A percentile compares a stretch with the other conserved stretches of the same genome.
phyloP scores from a whole-genome alignment of 2,888 invertebrate genomes.

The Tenthredo livida region DNA sequence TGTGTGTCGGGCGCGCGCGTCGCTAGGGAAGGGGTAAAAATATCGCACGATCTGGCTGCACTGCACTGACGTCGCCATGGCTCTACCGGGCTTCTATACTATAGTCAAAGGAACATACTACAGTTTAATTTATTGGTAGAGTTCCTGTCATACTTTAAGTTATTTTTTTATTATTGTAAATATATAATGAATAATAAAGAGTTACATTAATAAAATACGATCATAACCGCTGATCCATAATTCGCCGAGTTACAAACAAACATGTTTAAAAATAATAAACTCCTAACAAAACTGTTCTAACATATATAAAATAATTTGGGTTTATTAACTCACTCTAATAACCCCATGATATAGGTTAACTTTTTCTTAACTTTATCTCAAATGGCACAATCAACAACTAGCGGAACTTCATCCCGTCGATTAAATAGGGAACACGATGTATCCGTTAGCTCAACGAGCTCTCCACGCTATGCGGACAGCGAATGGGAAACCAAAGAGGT shows the following conservation, averaged over 20 bases:
- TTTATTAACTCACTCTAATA: background rate
- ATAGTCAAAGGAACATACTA: background rate
- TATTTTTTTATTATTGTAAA: conserved; percentile 49
- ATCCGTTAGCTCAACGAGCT: conserved; percentile 79
- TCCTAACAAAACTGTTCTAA: background rate
- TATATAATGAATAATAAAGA: background rate
- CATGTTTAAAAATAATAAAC: background rate
- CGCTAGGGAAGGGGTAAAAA: too few species aligned
- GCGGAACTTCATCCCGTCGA: conserved; percentile 84
- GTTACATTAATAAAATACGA: background rate
- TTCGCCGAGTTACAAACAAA: background rate
- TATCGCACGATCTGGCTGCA: too few species aligned
- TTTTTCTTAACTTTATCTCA: background rate
- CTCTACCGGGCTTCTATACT: background rate
- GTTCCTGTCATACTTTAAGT: conserved; percentile 47
- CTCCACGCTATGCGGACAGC: conserved; percentile 84
- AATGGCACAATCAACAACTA: conserved; percentile 83
- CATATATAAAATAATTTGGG: conserved; percentile 1
- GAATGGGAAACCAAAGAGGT: conserved; percentile 91
- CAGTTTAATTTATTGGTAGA: conserved; percentile 39
- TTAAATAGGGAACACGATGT: conserved; percentile 83
- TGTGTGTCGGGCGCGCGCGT: too few species aligned
- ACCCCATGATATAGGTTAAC: conserved; percentile 41
- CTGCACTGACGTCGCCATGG: background rate
- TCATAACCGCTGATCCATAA: background rate